These are phyloP conservation scores for Argyresthia albistria DNA, from an alignment of 2,888 invertebrate species.

Conservation along the genomic window DNA sequence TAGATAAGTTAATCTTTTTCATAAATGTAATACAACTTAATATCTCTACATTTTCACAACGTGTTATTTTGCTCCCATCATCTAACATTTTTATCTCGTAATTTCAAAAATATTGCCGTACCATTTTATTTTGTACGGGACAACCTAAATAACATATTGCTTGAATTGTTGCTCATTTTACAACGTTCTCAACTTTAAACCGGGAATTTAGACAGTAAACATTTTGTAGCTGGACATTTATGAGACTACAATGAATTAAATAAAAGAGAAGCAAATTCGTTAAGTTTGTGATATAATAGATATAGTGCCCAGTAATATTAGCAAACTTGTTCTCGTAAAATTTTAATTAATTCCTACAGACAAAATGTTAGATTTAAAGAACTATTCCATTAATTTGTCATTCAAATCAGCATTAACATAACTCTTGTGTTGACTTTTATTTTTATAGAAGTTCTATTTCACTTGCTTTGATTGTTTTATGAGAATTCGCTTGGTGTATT, in stretches of 20 bases:
- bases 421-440: too few species aligned
- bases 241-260: not conserved
- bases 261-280: too few species aligned
- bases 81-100: conserved; percentile 6
- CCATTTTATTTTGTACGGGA: conserved; percentile 28
- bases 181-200: conserved; percentile 19
- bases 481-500: conserved; percentile 36
- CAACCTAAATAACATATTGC: conserved; percentile 27
- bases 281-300: too few species aligned
- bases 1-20: too few species aligned
- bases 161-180: conserved; percentile 35
- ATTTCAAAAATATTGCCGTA: conserved; percentile 24
- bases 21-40: too few species aligned
- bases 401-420: not conserved
- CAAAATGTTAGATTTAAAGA: too few species aligned
- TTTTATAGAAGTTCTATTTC: too few species aligned
- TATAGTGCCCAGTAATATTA: too few species aligned
- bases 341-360: too few species aligned
- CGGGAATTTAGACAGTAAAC: conserved; percentile 2
- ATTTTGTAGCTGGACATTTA: not conserved
- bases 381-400: not conserved
- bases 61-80: not conserved
- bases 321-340: too few species aligned
- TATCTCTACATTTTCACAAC: too few species aligned
- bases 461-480: not conserved